phyloP scores from a whole-genome alignment of 2,113 vertebrate genomes.

The Takifugu flavidus region DNA sequence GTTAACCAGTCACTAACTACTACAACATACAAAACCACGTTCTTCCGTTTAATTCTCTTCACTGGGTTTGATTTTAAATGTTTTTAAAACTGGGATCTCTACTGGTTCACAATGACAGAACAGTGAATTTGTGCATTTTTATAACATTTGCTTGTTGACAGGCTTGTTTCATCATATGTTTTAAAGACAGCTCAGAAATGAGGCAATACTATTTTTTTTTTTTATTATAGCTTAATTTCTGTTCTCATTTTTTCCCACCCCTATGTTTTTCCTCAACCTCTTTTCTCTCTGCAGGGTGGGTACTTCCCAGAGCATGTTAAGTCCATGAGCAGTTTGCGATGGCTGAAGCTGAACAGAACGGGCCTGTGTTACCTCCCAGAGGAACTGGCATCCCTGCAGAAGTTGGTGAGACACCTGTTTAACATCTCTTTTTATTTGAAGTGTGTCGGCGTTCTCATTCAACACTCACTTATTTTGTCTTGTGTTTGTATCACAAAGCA shows the following conservation, averaged over 20 bases:
- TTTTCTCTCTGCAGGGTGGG: constrained; percentile 77
- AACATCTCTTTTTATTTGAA: not conserved
- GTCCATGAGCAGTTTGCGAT: constrained; percentile 94
- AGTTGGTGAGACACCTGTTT: constrained; percentile 80
- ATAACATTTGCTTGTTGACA: not conserved
- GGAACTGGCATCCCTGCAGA: constrained; percentile 92
- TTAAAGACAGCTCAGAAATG: not conserved
- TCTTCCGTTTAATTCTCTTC: too few species aligned
- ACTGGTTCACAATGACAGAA: too few species aligned
- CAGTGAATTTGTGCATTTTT: not conserved
- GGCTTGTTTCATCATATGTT: not conserved
- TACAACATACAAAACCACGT: too few species aligned
- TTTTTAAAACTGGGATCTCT: too few species aligned
- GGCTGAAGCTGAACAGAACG: constrained; percentile 95
- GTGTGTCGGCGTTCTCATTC: not conserved
- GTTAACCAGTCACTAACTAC: not conserved
- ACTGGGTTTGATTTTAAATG: too few species aligned
- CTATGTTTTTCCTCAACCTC: not conserved
- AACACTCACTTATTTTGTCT: not conserved
- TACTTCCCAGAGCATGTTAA: constrained; percentile 96
- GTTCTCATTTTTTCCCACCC: not conserved
- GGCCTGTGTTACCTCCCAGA: constrained; percentile 97
- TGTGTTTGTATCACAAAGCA: not conserved
- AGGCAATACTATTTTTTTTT: not conserved
- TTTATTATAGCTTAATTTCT: too few species aligned